phyloP scores from a whole-genome alignment of 2,797 vertebrate genomes.

The Avahi laniger region DNA sequence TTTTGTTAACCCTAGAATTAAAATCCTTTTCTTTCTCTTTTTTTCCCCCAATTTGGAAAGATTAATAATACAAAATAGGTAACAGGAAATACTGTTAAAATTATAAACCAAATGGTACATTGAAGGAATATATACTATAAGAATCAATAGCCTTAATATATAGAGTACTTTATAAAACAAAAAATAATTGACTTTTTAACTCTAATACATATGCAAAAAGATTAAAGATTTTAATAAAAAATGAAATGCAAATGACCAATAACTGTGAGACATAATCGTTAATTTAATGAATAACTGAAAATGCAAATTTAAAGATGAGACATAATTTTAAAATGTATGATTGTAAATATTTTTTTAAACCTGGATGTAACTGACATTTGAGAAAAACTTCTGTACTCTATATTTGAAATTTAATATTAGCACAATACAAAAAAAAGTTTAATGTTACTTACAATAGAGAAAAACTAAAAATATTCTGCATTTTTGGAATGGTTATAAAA shows the following conservation, averaged over 20 bases:
- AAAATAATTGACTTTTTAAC: not conserved
- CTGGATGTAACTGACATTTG: not conserved
- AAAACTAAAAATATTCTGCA: not conserved
- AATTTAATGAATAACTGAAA: not conserved
- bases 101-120: not conserved
- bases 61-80: not conserved
- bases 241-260: not conserved
- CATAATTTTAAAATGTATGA: not conserved
- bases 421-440: not conserved
- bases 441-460: not conserved
- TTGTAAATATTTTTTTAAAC: not conserved
- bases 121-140: not conserved
- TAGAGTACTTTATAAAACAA: not conserved
- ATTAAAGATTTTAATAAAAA: not conserved
- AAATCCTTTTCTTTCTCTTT: not conserved
- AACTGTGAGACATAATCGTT: not conserved
- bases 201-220: not conserved
- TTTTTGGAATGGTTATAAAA: not conserved
- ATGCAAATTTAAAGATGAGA: not conserved
- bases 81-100: not conserved
- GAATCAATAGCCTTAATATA: not conserved
- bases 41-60: not conserved
- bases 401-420: not conserved
- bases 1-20: not conserved
- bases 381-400: not conserved